phyloP scores from a whole-genome alignment of 2,113 vertebrate species.

The Ginglymostoma cirratum region DNA sequence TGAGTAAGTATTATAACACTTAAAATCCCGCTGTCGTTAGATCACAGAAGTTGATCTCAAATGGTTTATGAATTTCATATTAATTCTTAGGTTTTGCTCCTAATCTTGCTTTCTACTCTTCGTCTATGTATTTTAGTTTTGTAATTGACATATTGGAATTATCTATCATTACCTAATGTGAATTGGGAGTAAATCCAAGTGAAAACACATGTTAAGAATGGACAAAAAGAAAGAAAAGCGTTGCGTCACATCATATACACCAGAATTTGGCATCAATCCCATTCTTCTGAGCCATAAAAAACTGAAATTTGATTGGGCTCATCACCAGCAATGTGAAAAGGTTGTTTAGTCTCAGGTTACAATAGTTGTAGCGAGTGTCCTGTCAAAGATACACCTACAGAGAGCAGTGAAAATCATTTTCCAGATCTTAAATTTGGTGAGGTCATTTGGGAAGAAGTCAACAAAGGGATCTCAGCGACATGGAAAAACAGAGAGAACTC shows the following conservation, averaged over 20 bases:
- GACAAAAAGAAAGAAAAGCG: background rate
- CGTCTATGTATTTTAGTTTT: background rate
- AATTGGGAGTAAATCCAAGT: background rate
- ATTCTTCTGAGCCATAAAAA: background rate
- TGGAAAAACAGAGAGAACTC: background rate
- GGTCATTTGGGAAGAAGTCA: background rate
- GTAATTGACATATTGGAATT: background rate
- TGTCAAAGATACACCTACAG: background rate
- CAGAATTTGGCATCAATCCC: background rate
- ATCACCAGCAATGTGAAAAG: background rate
- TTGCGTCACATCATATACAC: background rate
- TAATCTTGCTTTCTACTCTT: background rate
- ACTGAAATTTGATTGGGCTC: background rate
- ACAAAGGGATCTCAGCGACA: background rate
- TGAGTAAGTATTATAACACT: background rate
- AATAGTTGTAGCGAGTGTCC: background rate
- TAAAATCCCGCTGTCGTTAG: background rate
- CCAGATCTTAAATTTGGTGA: background rate
- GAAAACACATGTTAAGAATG: background rate
- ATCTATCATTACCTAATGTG: background rate
- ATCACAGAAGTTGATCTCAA: background rate
- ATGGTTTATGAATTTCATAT: slow-evolving; percentile 1
- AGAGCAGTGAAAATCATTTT: background rate
- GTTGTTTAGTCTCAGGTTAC: background rate
- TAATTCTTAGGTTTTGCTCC: background rate